These are phyloP conservation scores for Leptinotarsa undecemlineata DNA, from an alignment of 1,140 invertebrate species.

Conservation along the genomic window DNA sequence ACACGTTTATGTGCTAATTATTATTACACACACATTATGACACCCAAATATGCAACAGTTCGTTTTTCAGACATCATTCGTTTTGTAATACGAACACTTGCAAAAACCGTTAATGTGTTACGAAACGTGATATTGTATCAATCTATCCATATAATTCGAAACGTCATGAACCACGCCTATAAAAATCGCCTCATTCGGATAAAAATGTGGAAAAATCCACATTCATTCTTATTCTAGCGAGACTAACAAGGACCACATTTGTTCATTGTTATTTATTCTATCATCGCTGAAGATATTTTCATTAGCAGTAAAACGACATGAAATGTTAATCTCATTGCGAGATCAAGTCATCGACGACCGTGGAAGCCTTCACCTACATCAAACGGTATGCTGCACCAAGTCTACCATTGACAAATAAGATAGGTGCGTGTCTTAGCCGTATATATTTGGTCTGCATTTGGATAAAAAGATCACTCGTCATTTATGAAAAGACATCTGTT, in stretches of 20 bases:
- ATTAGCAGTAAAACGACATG: not conserved
- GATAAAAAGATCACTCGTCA: not conserved
- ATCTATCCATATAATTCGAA: not conserved
- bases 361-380: conserved; percentile 22
- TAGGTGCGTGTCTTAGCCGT: not conserved
- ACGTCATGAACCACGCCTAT: not conserved
- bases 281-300: conserved; percentile 1
- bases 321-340: not conserved
- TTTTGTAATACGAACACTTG: not conserved
- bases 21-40: not conserved
- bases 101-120: not conserved
- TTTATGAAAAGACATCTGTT: conserved; percentile 2
- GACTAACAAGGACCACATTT: not conserved
- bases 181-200: not conserved
- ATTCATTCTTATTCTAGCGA: too few relatives aligned
- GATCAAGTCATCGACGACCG: not conserved
- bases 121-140: not conserved
- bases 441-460: too few relatives aligned
- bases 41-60: conserved; percentile 18
- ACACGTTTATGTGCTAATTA: not conserved
- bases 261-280: not conserved
- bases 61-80: conserved; percentile 10
- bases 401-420: not conserved
- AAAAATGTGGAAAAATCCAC: too few relatives aligned
- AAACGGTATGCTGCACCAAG: conserved; percentile 1